These are phyloP conservation scores for Echinarachnius parma DNA, from an alignment of 53 echinoderm and acorn worm species.

Conservation along the genomic window DNA sequence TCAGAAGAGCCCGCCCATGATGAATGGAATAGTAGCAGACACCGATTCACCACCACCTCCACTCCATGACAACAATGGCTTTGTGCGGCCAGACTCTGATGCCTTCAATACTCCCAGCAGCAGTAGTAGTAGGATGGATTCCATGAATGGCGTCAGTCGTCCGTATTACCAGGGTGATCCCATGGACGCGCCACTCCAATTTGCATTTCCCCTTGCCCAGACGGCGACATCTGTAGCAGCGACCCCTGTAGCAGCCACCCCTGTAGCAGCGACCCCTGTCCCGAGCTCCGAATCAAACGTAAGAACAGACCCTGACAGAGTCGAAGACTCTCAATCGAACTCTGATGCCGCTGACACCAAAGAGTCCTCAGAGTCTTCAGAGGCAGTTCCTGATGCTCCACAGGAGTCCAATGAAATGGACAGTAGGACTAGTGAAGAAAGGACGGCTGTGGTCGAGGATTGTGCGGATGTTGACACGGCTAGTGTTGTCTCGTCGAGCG, in stretches of 20 bases:
- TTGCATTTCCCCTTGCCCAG: slow-evolving; percentile 30
- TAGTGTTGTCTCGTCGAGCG: slow-evolving; percentile 36
- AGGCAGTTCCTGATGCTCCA: slow-evolving; percentile 4
- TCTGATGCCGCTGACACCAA: slow-evolving; percentile 22
- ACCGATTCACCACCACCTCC: slow-evolving; percentile 41
- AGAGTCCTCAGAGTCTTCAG: slow-evolving; percentile 30
- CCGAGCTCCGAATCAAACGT: slow-evolving; percentile 12
- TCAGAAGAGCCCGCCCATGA: slow-evolving; percentile 65
- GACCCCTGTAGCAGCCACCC: too few relatives aligned
- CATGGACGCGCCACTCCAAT: slow-evolving; percentile 45
- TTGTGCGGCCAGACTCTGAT: slow-evolving; percentile 27
- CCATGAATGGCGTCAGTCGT: slow-evolving; percentile 41
- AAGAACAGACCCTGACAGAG: slow-evolving; percentile 28
- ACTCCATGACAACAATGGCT: slow-evolving; percentile 17
- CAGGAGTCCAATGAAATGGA: neutral
- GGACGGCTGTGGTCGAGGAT: slow-evolving; percentile 4
- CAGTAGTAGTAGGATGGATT: slow-evolving; percentile 23
- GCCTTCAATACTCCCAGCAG: slow-evolving; percentile 16
- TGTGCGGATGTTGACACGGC: slow-evolving; percentile 19
- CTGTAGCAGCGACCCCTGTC: slow-evolving; percentile 20
- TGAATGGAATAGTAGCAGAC: slow-evolving; percentile 81
- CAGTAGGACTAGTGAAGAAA: slow-evolving; percentile 23
- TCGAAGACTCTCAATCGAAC: neutral
- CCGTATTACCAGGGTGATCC: slow-evolving; percentile 32
- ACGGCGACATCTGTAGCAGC: slow-evolving; percentile 5